A percentile compares a stretch with the other conserved stretches of the same genome.
phyloP scores from a whole-genome alignment of 2,888 invertebrate species.

The Prosopocoilus inquinatus region DNA sequence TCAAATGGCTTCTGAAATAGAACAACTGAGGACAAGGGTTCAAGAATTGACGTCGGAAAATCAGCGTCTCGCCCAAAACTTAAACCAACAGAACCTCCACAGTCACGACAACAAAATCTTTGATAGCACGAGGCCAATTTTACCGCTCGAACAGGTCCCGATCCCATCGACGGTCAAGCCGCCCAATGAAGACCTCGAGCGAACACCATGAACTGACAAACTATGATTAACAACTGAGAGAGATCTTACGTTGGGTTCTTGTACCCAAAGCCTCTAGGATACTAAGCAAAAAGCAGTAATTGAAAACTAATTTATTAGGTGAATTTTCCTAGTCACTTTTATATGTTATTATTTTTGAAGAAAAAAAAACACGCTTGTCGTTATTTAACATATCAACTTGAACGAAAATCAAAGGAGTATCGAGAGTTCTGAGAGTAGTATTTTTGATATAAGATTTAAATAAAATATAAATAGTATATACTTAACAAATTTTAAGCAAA shows the following conservation, averaged over 20 bases:
- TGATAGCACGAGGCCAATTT: slow-evolving; percentile 21
- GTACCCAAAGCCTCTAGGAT: not conserved
- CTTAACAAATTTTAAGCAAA: not conserved
- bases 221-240: not conserved
- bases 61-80: slow-evolving; percentile 21
- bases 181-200: slow-evolving; percentile 28
- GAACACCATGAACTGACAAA: slow-evolving; percentile 30
- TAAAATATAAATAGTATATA: not conserved
- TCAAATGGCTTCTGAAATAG: slow-evolving; percentile 45
- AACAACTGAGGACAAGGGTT: slow-evolving; percentile 42
- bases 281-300: slow-evolving; percentile 12
- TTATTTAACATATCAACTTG: slow-evolving; percentile 12
- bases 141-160: slow-evolving; percentile 18
- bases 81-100: slow-evolving; percentile 13
- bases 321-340: slow-evolving; percentile 29
- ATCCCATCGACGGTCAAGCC: slow-evolving; percentile 26
- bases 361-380: slow-evolving; percentile 16
- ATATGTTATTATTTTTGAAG: slow-evolving; percentile 13
- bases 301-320: slow-evolving; percentile 21
- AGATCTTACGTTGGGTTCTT: not conserved
- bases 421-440: slow-evolving; percentile 11
- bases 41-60: slow-evolving; percentile 44
- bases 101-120: slow-evolving; percentile 7
- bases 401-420: slow-evolving; percentile 8
- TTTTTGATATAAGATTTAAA: slow-evolving; percentile 15